Conservation (phyloP, 2,113 vertebrate genomes). For the Daphoenositta chrysoptera region DNA sequence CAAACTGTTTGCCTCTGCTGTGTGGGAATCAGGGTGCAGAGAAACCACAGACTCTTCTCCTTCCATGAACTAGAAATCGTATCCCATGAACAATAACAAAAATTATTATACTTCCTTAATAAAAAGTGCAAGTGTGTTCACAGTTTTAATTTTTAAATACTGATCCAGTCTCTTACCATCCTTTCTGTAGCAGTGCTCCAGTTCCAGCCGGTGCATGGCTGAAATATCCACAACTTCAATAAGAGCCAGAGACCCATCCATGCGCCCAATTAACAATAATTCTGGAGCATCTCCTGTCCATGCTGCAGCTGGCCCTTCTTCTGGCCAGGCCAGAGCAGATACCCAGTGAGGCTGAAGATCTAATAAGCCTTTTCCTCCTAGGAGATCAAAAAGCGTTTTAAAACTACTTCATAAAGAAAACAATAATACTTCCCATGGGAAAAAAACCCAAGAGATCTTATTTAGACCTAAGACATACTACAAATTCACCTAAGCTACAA, state of each 20-base stretch:
- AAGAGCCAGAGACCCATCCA: slow-evolving; percentile 92
- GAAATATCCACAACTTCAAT: slow-evolving; percentile 88
- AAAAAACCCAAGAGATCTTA: neutral
- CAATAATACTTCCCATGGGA: neutral
- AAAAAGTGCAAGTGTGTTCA: accelerated
- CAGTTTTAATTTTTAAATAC: neutral
- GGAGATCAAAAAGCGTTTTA: neutral
- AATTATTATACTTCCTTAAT: neutral
- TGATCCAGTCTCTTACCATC: slow-evolving; percentile 75
- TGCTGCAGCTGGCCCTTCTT: slow-evolving; percentile 78
- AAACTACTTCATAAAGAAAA: neutral
- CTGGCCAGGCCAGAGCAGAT: slow-evolving; percentile 89
- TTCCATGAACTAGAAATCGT: neutral
- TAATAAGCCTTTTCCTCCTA: slow-evolving; percentile 90
- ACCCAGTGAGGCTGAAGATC: slow-evolving; percentile 96
- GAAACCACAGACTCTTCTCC: neutral
- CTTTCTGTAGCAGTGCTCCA: slow-evolving; percentile 95
- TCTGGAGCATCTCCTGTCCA: slow-evolving; percentile 88
- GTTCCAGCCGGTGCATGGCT: slow-evolving; percentile 84
- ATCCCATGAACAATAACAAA: neutral
- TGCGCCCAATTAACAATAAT: slow-evolving; percentile 89
- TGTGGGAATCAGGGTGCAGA: neutral
- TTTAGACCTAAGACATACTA: neutral
- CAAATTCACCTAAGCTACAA: neutral
- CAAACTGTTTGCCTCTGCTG: neutral